Evolutionary conservation across 2,888 invertebrate species (phyloP).

Genomic region (Latrodectus elegans): DNA sequence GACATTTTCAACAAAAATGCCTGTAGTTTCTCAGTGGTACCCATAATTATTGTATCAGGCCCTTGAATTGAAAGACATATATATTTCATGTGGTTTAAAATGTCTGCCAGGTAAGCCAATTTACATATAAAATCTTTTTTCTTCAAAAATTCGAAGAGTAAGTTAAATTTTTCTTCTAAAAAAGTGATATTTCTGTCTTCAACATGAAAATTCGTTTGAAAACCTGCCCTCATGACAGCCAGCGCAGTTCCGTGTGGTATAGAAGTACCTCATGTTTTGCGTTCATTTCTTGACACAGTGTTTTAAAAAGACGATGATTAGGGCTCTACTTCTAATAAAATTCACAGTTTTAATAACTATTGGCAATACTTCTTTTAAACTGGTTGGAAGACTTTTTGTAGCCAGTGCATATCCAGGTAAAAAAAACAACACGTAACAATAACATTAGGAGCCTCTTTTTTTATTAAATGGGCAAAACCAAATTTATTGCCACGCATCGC

Average conservation of each 20-base stretch:
- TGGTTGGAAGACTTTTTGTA: not conserved
- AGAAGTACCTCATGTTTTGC: too few relatives aligned
- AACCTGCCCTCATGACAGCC: too few relatives aligned
- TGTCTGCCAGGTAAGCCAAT: slow-evolving; percentile 45
- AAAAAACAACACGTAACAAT: slow-evolving; percentile 7
- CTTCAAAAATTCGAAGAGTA: too few relatives aligned
- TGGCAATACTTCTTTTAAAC: too few relatives aligned
- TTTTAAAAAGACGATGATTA: too few relatives aligned
- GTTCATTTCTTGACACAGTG: too few relatives aligned
- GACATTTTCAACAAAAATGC: slow-evolving; percentile 53
- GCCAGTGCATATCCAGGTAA: not conserved
- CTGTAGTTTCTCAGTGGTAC: slow-evolving; percentile 48
- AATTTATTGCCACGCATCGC: slow-evolving; percentile 27
- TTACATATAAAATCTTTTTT: slow-evolving; percentile 22
- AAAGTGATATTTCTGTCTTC: too few relatives aligned
- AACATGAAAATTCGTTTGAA: too few relatives aligned
- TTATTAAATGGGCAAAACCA: not conserved
- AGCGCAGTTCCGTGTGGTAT: too few relatives aligned
- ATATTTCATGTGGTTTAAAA: slow-evolving; percentile 38
- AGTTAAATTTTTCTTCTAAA: too few relatives aligned
- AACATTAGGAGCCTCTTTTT: not conserved
- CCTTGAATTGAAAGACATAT: slow-evolving; percentile 41
- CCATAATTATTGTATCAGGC: slow-evolving; percentile 44
- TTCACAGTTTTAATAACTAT: too few relatives aligned
- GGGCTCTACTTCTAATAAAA: too few relatives aligned